phyloP scores from a whole-genome alignment of 2,888 invertebrate species.

The Metellina segmentata region DNA sequence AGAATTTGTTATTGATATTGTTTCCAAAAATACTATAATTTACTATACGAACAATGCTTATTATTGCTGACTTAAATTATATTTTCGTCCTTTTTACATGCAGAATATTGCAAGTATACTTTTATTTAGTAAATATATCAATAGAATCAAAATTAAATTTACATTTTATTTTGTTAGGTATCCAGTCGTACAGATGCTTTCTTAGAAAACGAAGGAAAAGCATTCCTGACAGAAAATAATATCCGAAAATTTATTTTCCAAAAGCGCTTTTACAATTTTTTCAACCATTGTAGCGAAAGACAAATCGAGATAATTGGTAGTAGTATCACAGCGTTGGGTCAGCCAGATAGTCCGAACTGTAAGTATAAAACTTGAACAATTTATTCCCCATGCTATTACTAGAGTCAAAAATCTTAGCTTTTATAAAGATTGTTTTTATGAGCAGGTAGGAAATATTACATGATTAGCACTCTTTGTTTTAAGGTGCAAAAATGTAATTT shows the following conservation, averaged over 20 bases:
- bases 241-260: neutral
- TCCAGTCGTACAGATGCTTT: conserved; percentile 7
- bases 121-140: neutral
- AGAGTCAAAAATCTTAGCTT: neutral
- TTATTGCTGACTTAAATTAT: too few relatives aligned
- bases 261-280: conserved; percentile 45
- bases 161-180: conserved; percentile 15
- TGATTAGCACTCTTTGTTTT: too few relatives aligned
- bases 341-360: conserved; percentile 36
- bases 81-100: too few relatives aligned
- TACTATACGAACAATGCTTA: too few relatives aligned
- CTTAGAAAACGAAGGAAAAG: neutral
- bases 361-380: neutral
- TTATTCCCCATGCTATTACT: neutral
- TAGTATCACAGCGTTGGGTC: conserved; percentile 44
- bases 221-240: conserved; percentile 12
- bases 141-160: neutral
- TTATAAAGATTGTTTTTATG: too few relatives aligned
- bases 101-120: neutral
- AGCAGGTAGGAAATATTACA: too few relatives aligned
- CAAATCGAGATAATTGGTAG: conserved; percentile 39
- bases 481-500: too few relatives aligned
- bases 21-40: too few relatives aligned
- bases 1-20: too few relatives aligned
- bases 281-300: conserved; percentile 44